Base-by-base conservation (phyloP, 2,113 vertebrate species). In the Eleginops maclovinus region DNA sequence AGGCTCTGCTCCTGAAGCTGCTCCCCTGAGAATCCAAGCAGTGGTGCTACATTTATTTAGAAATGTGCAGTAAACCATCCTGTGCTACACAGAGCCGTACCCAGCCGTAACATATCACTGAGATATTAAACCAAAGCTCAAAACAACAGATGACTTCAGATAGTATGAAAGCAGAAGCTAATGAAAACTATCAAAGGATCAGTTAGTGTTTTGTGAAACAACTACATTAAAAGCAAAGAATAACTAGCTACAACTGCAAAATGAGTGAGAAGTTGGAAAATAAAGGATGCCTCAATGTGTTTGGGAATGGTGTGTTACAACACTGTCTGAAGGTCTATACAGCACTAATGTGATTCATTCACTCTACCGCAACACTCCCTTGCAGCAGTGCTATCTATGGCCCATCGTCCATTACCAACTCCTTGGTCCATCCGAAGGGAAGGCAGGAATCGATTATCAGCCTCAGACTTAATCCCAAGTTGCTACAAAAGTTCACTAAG, bases 301-400 rank as follows among this genome's bases (percentile, higher is more conserved):
- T 21, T 50, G 22, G 67, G 72, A 81, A 53, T 66, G 10, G 59
- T 77, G 31, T 60, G 53, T 81, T 65, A 28, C 62, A 70, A 59
- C n/a, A 54, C 13, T 22, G 49, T 58, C 8, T 53, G 70, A 65
- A 53, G 19, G 46, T 43, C 24, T 41, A 13, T 51, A 56, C 26
- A 56, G 41, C 40, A 26, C 24, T 49, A 21, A 46, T 63, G 22
- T 67, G 16, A 40, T 17, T 36, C 31, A 36, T 36, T 36, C 31
- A 13, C 46, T 51, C 4, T 54, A 16, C 46, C 40, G 47, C 40
- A 16, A 49, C 9, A 51, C 28, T 51, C 14, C 16, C 9, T 17
- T 15, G 7, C 40, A 62, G n/a, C 2, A 4, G 17, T 49, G 62
- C 44, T 43, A 43, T 21, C 31, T 36, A 21, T 3, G 12, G 64